A percentile compares a stretch with the other conserved stretches of the same genome.
phyloP scores from a whole-genome alignment of 2,797 vertebrate species.

The Falco naumanni region DNA sequence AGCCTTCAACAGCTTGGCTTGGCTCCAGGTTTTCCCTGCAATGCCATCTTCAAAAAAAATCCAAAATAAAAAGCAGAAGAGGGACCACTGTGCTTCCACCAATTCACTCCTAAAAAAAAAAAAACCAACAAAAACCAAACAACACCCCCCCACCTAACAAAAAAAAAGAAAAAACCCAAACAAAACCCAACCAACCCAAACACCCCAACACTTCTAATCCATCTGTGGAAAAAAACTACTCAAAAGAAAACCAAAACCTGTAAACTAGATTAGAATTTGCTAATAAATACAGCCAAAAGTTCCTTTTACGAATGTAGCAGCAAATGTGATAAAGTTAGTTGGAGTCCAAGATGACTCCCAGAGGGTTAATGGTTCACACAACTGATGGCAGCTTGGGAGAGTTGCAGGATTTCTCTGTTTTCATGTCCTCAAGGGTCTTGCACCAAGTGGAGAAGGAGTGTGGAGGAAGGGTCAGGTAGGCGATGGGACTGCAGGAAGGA shows the following conservation, averaged over 20 bases:
- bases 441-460: slow-evolving; percentile 74
- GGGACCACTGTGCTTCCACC: background rate
- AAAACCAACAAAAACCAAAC: background rate
- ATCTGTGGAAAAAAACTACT: slow-evolving; percentile 65
- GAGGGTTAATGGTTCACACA: slow-evolving; percentile 72
- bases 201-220: slow-evolving; percentile 56
- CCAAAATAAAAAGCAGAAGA: background rate
- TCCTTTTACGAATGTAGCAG: slow-evolving; percentile 80
- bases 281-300: slow-evolving; percentile 79
- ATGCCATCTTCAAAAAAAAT: slow-evolving; percentile 27
- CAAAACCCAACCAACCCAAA: background rate
- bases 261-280: slow-evolving; percentile 74
- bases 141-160: background rate
- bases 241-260: slow-evolving; percentile 53
- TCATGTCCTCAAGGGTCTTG: slow-evolving; percentile 73
- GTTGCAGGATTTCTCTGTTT: slow-evolving; percentile 74
- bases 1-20: slow-evolving; percentile 60
- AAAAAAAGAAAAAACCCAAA: background rate
- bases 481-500: slow-evolving; percentile 28
- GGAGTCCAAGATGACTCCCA: slow-evolving; percentile 69
- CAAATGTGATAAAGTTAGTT: slow-evolving; percentile 75
- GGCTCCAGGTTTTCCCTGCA: slow-evolving; percentile 63
- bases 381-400: slow-evolving; percentile 75
- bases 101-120: background rate
- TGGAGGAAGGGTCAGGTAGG: slow-evolving; percentile 57